Evolutionary conservation across 1,140 invertebrate species (phyloP).

Genomic region (Panonychus citri): DNA sequence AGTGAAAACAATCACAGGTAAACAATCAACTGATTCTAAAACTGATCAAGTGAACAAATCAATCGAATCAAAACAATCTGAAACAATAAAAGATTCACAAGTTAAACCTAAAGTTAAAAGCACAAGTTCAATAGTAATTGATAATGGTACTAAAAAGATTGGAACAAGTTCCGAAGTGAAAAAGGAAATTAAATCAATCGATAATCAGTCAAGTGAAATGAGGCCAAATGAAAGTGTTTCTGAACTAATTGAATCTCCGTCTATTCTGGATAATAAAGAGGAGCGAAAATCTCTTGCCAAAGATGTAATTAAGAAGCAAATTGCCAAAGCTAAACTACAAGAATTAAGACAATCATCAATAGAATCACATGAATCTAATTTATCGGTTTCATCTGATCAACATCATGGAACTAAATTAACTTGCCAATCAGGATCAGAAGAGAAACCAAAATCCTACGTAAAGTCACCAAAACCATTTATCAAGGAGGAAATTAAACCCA

Average conservation of each 20-base stretch:
- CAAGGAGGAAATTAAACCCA: slow-evolving; percentile 5
- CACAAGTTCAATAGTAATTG: no score
- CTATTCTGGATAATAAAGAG: not conserved
- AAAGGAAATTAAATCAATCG: no score
- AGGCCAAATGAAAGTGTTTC: no score
- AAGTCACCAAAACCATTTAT: slow-evolving; percentile 10
- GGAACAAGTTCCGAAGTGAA: no score
- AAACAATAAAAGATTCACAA: not conserved
- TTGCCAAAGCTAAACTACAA: slow-evolving; percentile 14
- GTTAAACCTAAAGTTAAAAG: not conserved
- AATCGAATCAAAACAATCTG: not conserved
- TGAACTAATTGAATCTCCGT: not conserved
- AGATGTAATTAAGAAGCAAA: slow-evolving; percentile 10
- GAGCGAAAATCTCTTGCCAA: not conserved
- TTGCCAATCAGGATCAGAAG: not conserved
- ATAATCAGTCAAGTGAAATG: no score
- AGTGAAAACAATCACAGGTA: slow-evolving; percentile 10
- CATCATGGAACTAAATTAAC: not conserved
- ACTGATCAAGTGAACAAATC: not conserved
- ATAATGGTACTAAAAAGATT: no score
- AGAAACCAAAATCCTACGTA: slow-evolving; percentile 8
- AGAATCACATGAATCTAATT: not conserved
- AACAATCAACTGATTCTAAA: slow-evolving; percentile 3
- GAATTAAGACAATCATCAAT: not conserved
- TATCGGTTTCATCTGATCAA: not conserved